Evolutionary conservation across 2,888 invertebrate genomes (phyloP), one percentile per base, ranked within the genome.

Genomic region (Tetragonula carbonaria): DNA sequence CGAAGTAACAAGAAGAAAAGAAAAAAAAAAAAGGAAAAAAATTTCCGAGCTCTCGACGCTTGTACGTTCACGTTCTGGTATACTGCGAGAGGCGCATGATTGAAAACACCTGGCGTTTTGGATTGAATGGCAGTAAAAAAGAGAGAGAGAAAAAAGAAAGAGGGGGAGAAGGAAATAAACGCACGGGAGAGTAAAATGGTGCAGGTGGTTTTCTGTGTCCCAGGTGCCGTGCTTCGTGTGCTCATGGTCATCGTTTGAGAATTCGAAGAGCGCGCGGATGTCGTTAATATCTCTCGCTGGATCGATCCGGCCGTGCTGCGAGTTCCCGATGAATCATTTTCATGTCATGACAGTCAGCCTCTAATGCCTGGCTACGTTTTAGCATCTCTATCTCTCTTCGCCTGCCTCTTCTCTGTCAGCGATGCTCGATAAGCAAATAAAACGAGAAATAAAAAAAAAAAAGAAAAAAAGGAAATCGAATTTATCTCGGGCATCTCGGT

Each of bases 311-410:
- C 84, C 91, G 88, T 87, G 90, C 86, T 59, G 74, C 67, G 89
- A 92, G 85, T 89, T 75, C 72, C 72, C 88, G 89, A 92, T 92
- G 92, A 92, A 92, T 92, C 91, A 92, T 91, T 87, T 87, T 81
- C 85, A 74, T 91, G 91, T 81, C 85, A 74, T 91, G 91, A 91
- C 90, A 86, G 88, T 55, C 80, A 59, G 66, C 28, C 70, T 73
- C 79, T 73, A 81, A 88, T 92, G 90, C 90, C 78, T 77, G 86
- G 92, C 92, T 92, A 92, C 92, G 92, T 92, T 90, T 90, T 87
- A 86, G 90, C 82, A 86, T 71, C 82, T 70, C 66, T 72, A 75
- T 57, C 57, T 73, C 67, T 33, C 33, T 77, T 85, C 51, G 71
- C 45, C 13, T 78, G n/a, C 13, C 53, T 59, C 76, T 70, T 71